These are phyloP conservation scores for Sylvicola fuscatus DNA, from an alignment of 2,888 invertebrate genomes.

Conservation along the genomic window DNA sequence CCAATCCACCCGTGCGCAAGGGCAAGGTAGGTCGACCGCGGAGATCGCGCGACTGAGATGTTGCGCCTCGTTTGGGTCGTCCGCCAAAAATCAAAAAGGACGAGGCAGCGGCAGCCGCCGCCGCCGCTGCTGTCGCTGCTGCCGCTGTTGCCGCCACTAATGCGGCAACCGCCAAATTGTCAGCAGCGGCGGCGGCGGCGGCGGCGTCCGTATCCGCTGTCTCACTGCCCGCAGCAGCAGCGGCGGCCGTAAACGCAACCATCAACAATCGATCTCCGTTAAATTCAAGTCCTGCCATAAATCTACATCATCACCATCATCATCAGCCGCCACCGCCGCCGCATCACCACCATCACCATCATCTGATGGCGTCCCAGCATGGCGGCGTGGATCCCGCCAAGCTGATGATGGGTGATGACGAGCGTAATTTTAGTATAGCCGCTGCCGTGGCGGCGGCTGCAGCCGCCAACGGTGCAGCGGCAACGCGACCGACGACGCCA, in stretches of 20 bases:
- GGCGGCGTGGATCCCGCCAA: too few species aligned
- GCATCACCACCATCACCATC: neutral
- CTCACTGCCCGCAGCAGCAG: neutral
- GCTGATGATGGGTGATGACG: too few species aligned
- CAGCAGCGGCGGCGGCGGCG: neutral
- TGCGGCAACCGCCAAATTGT: neutral
- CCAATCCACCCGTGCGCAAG: conserved; percentile 52
- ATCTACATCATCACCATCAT: neutral
- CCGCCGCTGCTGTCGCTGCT: neutral
- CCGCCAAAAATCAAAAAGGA: conserved; percentile 14
- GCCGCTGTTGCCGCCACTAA: neutral
- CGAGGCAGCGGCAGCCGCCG: conserved; percentile 1
- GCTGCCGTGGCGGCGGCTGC: too few species aligned
- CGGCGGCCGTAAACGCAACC: neutral
- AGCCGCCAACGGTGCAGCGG: too few species aligned
- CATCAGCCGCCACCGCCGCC: neutral
- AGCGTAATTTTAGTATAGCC: too few species aligned
- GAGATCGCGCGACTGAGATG: conserved; percentile 71
- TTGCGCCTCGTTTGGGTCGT: conserved; percentile 13
- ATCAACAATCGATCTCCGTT: too few species aligned
- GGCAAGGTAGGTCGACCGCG: conserved; percentile 71
- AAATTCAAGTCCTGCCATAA: too few species aligned
- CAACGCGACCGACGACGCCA: too few species aligned
- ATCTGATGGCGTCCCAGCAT: too few species aligned
- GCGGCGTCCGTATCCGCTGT: neutral